Base-by-base conservation (phyloP, 2,113 vertebrate genomes). In the Nothobranchius kuhntae region DNA sequence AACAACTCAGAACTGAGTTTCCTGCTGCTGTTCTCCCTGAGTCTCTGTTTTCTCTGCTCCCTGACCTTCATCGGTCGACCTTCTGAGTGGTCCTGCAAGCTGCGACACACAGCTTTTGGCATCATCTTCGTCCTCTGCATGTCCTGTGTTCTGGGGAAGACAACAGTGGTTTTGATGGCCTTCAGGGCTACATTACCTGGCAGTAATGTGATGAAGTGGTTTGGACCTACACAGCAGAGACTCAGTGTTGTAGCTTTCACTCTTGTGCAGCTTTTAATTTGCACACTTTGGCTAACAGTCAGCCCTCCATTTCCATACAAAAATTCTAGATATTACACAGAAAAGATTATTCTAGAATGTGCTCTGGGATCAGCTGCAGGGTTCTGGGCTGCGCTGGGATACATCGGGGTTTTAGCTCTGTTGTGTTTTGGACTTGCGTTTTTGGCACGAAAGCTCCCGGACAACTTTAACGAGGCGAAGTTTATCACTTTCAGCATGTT, bases 1-100 rank as follows among this genome's bases (percentile, higher is more conserved):
- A 93, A 93, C 65, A 94, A 94, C 75, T 90, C 89, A 21, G 92
- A 93, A 68, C 72, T 93, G 81, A 93, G 92, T 60, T 93, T 91
- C 77, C 77, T 93, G 71, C 81, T 93, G 62, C 89, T 93, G 47
- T 86, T 91, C 65, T 93, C 93, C 36, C 61, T 93, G 53, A 89
- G 77, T 70, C 69, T 93, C 60, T 93, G 91, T 52, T 93, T 93
- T 68, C 81, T 93, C 60, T 91, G 92, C 21, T 91, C 92, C 45
- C 81, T 92, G 51, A 91, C 90, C 50, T 92, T 91, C 82, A 91
- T 91, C n/a, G 71, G 83, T 13, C 88, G 53, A 48, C 91, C 91
- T 69, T 87, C 91, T 35, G 81, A 92, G n/a, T 92, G 91, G 90
- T 92, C 91, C 83, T 92, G 91, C 70, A 91, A 92, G 90, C 78